Base-by-base conservation (phyloP, 2,797 vertebrate species). In the Pseudochaenichthys georgianus region DNA sequence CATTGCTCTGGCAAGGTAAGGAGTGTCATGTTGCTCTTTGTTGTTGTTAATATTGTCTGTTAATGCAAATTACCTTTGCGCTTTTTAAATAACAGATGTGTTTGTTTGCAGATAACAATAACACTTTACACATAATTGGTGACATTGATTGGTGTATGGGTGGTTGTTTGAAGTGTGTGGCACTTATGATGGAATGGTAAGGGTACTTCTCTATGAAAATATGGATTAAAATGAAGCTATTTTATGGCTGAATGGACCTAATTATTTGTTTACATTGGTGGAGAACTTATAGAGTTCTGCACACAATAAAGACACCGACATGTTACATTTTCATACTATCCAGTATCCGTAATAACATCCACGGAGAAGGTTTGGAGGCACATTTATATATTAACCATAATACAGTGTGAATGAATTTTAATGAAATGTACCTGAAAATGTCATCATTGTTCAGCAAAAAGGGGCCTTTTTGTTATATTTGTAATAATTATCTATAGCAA, bases 1-100 rank as follows among this genome's bases (percentile, higher is more conserved):
- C 69, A 92, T 96, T 0, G 82, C 80, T n/a, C 89, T 94, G 55
- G 93, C 96, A 15, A 86, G 89, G 96, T 96, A 53, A 87, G 93
- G 64, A 11, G 5, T 1, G 10, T 16, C 2, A 3, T 8, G 19
- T 52, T 1, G 50, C 17, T 61, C 42, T 23, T 42, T 19, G 59
- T 23, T 17, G 41, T 5, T 47, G 51, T n/a, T 45, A 31, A 47
- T 13, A 6, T 12, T 13, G 43, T 21, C 47, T 38, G 17, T n/a
- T 47, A 48, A 9, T 57, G 43, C 65, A 34, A 54, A 31, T n/a
- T 55, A 64, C 58, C 6, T 9, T 15, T 64, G 31, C 28, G n/a
- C 17, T 41, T 31, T 38, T 31, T 54, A 42, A 45, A 8, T 21
- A 3, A 10, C 21, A 42, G 5, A 6, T 19, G 34, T 38, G 57